Evolutionary conservation across 2,797 vertebrate genomes (phyloP).

Genomic region (Lates japonicus): DNA sequence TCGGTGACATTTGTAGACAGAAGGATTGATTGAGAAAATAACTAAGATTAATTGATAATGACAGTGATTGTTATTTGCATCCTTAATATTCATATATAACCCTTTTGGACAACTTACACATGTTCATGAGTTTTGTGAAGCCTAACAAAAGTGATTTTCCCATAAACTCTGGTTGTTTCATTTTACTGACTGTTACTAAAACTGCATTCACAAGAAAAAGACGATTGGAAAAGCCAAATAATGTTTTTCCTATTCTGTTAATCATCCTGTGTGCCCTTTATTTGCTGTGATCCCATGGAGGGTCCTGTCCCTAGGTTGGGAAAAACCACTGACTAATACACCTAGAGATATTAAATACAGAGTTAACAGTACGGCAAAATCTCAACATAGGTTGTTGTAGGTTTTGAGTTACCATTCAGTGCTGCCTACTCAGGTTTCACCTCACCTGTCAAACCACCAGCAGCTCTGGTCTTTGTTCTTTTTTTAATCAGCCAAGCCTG

Average conservation of each 20-base stretch:
- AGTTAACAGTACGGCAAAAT: not conserved
- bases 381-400: not conserved
- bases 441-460: not conserved
- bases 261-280: not conserved
- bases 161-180: not conserved
- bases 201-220: not conserved
- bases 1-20: not conserved
- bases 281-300: not conserved
- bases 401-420: not conserved
- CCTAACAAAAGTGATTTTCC: not conserved
- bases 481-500: constrained; percentile 5
- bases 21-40: not conserved
- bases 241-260: not conserved
- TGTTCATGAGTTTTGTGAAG: not conserved
- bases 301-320: not conserved
- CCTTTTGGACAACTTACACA: too few relatives aligned
- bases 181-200: not conserved
- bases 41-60: not conserved
- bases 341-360: not conserved
- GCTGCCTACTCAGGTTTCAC: not conserved
- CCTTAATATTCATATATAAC: not conserved
- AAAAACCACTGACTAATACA: not conserved
- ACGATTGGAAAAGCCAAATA: not conserved
- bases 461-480: constrained; percentile 1
- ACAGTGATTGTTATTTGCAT: not conserved